Percentiles rank a stretch among this genome's conserved stretches.
These are phyloP conservation scores for Antechinus flavipes DNA, from an alignment of 2,113 vertebrate species.

Conservation along the genomic window DNA sequence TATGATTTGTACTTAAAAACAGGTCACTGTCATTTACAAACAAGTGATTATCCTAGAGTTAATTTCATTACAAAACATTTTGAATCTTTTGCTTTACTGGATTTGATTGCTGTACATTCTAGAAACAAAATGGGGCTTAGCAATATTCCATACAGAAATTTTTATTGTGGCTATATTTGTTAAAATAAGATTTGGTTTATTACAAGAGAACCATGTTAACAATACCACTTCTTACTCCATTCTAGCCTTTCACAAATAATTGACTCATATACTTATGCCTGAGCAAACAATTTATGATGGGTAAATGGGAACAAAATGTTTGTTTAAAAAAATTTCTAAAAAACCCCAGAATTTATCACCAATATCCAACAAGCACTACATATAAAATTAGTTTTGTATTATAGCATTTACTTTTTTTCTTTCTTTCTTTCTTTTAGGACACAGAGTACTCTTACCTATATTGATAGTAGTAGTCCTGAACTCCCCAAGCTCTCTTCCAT, in stretches of 20 bases:
- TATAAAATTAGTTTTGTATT: background rate
- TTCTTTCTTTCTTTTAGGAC: conserved; percentile 36
- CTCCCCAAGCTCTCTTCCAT: conserved; percentile 95
- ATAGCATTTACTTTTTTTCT: conserved; percentile 17
- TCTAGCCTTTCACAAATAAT: background rate
- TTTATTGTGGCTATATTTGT: background rate
- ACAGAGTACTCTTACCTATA: conserved; percentile 87
- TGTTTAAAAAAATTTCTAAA: background rate
- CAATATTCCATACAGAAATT: background rate
- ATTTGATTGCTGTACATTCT: background rate
- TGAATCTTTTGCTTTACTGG: background rate
- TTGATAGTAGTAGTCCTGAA: conserved; percentile 98
- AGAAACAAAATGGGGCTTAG: background rate
- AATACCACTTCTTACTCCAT: background rate
- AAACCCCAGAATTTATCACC: background rate
- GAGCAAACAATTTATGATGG: background rate
- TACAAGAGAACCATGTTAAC: background rate
- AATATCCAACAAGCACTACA: background rate
- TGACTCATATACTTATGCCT: background rate
- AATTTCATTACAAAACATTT: background rate
- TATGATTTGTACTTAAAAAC: background rate
- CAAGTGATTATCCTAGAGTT: background rate
- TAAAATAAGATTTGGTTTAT: background rate
- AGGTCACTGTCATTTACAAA: background rate
- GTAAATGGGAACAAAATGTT: background rate